phyloP scores from a whole-genome alignment of 2,797 vertebrate species.

The Sebastes glaucus region DNA sequence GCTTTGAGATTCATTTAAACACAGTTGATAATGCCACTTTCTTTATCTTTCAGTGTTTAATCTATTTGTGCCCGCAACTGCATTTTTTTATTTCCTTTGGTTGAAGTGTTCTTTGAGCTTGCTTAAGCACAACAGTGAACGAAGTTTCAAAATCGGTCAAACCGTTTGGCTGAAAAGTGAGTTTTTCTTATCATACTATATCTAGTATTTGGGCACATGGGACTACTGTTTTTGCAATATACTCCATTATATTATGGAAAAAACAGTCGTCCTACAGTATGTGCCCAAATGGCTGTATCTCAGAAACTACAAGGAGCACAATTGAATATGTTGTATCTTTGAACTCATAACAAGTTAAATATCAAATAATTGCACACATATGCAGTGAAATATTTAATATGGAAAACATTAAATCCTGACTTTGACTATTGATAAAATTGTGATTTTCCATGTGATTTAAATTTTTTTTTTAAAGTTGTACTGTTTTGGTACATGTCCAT shows the following conservation, averaged over 20 bases:
- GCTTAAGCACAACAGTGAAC: not conserved
- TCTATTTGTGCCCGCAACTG: not conserved
- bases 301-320: not conserved
- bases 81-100: not conserved
- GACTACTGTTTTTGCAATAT: not conserved
- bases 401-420: not conserved
- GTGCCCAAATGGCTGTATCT: not conserved
- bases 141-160: not conserved
- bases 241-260: not conserved
- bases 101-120: not conserved
- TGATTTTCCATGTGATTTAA: not conserved
- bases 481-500: not conserved
- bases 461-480: not conserved
- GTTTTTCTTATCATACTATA: not conserved
- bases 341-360: not conserved
- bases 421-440: not conserved
- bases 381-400: not conserved
- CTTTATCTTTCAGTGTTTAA: not conserved
- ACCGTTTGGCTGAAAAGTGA: not conserved
- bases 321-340: not conserved
- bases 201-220: not conserved
- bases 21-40: not conserved
- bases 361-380: not conserved
- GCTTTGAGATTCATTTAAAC: conserved; percentile 5
- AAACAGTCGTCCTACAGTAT: not conserved